phyloP scores from a whole-genome alignment of 2,113 vertebrate genomes.

The Rana temporaria region DNA sequence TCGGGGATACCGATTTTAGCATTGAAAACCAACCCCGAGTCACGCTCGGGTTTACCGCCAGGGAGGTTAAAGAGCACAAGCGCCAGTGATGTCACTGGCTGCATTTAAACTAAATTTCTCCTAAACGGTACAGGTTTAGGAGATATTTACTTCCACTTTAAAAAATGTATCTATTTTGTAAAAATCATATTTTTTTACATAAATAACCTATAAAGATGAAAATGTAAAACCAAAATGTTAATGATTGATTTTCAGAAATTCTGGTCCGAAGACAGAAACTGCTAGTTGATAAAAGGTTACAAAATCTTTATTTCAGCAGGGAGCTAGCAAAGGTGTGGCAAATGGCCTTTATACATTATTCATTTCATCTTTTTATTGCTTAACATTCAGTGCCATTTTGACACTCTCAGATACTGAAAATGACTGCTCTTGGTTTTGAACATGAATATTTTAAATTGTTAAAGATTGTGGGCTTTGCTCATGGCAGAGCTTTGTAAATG shows the following conservation, averaged over 20 bases:
- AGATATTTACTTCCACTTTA: too few relatives aligned
- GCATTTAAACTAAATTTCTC: too few relatives aligned
- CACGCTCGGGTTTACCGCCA: too few relatives aligned
- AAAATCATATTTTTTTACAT: too few relatives aligned
- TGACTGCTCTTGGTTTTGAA: neutral
- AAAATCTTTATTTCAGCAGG: slow-evolving; percentile 3
- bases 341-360: slow-evolving; percentile 19
- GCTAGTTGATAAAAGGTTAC: neutral
- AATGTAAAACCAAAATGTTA: neutral
- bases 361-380: neutral
- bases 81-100: too few relatives aligned
- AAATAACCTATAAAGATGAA: neutral
- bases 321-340: neutral
- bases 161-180: too few relatives aligned
- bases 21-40: too few relatives aligned
- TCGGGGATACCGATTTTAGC: too few relatives aligned
- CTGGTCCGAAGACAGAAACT: neutral
- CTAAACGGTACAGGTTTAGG: too few relatives aligned
- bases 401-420: neutral
- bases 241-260: neutral
- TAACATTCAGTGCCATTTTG: neutral
- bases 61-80: too few relatives aligned
- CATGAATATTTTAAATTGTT: neutral
- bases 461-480: neutral
- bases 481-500: neutral